phyloP scores from a whole-genome alignment of 2,888 invertebrate species.

The Drosophila algonquin region DNA sequence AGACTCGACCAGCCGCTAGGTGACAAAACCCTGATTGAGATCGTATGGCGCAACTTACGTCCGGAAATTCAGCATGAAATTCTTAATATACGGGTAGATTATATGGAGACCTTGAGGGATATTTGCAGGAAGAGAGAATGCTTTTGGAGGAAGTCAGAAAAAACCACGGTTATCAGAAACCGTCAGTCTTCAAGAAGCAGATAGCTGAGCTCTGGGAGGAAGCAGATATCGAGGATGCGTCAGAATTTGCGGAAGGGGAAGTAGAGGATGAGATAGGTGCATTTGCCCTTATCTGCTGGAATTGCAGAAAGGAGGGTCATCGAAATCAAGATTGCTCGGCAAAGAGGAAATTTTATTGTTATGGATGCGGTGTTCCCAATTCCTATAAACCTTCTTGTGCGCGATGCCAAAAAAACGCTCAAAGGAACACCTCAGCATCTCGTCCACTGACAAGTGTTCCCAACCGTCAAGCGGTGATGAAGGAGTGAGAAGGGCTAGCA shows the following conservation, averaged over 20 bases:
- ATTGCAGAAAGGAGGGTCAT: slow-evolving; percentile 1
- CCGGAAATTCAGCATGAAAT: not conserved
- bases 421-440: too few relatives aligned
- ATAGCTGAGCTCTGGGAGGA: not conserved
- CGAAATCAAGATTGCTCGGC: not conserved
- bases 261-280: not conserved
- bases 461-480: too few relatives aligned
- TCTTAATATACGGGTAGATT: too few relatives aligned
- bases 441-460: too few relatives aligned
- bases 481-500: too few relatives aligned
- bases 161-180: not conserved
- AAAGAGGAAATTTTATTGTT: not conserved
- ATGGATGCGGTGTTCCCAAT: too few relatives aligned
- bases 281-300: not conserved
- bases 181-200: not conserved
- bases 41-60: not conserved
- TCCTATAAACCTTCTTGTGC: too few relatives aligned
- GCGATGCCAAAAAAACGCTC: too few relatives aligned
- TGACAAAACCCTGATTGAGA: too few relatives aligned
- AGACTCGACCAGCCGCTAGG: not conserved
- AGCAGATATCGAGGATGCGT: not conserved
- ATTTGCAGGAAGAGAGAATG: too few relatives aligned
- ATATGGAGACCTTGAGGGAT: too few relatives aligned
- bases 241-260: not conserved
- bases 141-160: not conserved